Evolutionary conservation across 2,113 vertebrate species (phyloP).

Genomic region (Gadus chalcogrammus): DNA sequence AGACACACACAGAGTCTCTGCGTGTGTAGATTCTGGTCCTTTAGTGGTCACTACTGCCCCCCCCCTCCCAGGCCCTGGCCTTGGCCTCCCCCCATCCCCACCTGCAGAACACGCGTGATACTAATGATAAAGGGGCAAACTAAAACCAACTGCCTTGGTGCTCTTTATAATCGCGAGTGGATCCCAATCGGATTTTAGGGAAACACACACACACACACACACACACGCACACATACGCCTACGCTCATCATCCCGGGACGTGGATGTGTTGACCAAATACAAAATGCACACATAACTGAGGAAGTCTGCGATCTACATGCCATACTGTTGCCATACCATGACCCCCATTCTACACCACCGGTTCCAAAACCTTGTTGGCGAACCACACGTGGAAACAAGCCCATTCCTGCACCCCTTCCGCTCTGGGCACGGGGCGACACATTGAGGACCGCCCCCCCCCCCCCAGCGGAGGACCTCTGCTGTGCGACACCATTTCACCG

Average conservation of each 20-base stretch:
- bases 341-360: too few relatives aligned
- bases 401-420: too few relatives aligned
- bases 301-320: too few relatives aligned
- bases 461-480: too few relatives aligned
- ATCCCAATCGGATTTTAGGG: constrained; percentile 13
- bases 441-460: too few relatives aligned
- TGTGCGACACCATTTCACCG: too few relatives aligned
- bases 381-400: too few relatives aligned
- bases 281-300: not conserved
- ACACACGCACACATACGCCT: not conserved
- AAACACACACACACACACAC: not conserved
- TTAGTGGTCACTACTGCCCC: constrained; percentile 29
- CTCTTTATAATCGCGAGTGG: constrained; percentile 24
- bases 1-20: too few relatives aligned
- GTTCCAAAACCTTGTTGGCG: too few relatives aligned
- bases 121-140: constrained; percentile 9
- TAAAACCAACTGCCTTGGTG: constrained; percentile 51
- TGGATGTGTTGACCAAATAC: constrained; percentile 36
- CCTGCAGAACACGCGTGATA: not conserved
- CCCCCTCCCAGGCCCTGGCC: not conserved
- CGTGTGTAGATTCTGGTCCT: constrained; percentile 38
- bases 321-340: too few relatives aligned
- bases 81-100: constrained; percentile 17
- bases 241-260: not conserved
- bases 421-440: too few relatives aligned